Base-by-base conservation (phyloP, 2,113 vertebrate species). In the Stictonetta naevosa region DNA sequence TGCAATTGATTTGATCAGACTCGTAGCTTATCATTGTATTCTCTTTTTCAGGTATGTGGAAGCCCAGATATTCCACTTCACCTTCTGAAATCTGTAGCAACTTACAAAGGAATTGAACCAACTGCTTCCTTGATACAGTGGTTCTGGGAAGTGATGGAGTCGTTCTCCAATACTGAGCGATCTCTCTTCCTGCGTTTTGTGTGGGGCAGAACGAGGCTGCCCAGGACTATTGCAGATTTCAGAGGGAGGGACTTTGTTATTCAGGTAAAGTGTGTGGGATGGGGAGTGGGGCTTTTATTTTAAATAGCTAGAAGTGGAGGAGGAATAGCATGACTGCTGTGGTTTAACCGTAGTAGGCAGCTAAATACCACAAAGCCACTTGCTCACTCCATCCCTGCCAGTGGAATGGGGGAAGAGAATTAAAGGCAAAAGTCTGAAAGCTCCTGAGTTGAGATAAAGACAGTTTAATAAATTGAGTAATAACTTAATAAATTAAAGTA, bases 101-200 rank as follows among this genome's bases (percentile, higher is more conserved):
- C 99, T 1, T 99, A 99, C 10, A 99, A 99, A 94, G 99, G 99
- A 7, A 98, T 99, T 13, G 99, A 99, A 86, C 99, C 99, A 0
- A 99, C 98, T 0, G 98, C 99, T 4, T 98, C 99, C 11, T 98
- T 99, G 87, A 98, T 99, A 79, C 99, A 99, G 97, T 98, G 99
- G 99, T 99, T 99, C 97, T 99, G 99, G 99, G 99, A 99, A 11
- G 99, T 99, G 94, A 99, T 99, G 99, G 99, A 99, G 94, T 99
- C 99, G 38, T 99, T 99, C 97, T 99, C 99, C 93, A 99, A 99
- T 93, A 99, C 99, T 0, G 99, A 99, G 94, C 98, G 99, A 34
- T 99, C 99, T 10, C 98, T 99, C 16, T 99, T 99, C 96, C 98
- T 99, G 63, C 98, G 99, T 73, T 99, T 99, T 14, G 99, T 99